These are phyloP conservation scores for Iguana delicatissima DNA, from an alignment of 2,797 vertebrate species.

Conservation along the genomic window DNA sequence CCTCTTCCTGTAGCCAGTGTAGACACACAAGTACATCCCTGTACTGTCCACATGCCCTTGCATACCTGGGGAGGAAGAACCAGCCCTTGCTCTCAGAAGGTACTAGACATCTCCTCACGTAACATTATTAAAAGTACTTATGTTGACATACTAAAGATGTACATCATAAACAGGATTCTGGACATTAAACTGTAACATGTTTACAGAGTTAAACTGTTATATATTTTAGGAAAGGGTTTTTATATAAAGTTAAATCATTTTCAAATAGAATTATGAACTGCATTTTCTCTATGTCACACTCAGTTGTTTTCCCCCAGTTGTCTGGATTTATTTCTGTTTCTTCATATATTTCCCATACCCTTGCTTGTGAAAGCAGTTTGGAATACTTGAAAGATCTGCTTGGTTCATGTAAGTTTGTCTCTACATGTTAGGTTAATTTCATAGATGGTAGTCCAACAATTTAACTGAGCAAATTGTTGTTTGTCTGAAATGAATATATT, in stretches of 20 bases:
- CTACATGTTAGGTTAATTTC: neutral
- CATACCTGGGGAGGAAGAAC: too few species aligned
- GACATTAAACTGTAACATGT: conserved; percentile 28
- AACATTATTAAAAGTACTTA: too few species aligned
- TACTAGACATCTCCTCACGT: too few species aligned
- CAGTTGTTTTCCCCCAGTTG: neutral
- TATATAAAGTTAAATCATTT: neutral
- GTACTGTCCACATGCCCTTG: too few species aligned
- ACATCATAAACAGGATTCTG: too few species aligned
- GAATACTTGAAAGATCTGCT: neutral
- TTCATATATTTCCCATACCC: neutral
- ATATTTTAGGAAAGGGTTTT: neutral
- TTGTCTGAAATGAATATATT: conserved; percentile 32
- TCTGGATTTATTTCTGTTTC: neutral
- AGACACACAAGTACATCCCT: too few species aligned
- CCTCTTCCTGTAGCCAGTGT: too few species aligned
- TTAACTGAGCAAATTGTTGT: neutral
- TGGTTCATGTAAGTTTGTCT: neutral
- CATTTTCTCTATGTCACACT: neutral
- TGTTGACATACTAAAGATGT: too few species aligned
- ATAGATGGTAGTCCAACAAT: neutral
- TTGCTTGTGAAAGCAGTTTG: conserved; percentile 6
- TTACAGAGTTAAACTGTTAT: conserved; percentile 1
- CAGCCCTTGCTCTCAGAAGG: too few species aligned
- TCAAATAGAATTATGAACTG: conserved; percentile 29